These are phyloP conservation scores for Ligdia adustata DNA, from an alignment of 2,888 invertebrate species.

Conservation along the genomic window DNA sequence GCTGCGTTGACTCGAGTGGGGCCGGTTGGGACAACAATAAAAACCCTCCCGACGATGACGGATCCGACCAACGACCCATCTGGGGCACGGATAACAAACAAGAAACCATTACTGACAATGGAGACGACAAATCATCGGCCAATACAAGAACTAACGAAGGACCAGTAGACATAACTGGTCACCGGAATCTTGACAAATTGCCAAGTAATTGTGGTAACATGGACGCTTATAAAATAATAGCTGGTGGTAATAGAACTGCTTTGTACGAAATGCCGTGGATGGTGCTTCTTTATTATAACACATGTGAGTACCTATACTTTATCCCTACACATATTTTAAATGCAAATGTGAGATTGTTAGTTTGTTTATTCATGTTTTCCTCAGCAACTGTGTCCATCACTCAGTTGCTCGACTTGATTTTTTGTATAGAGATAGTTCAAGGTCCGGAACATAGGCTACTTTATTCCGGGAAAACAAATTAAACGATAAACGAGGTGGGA, in stretches of 20 bases:
- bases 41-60: neutral
- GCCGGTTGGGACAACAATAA: conserved; percentile 7
- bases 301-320: conserved; percentile 47
- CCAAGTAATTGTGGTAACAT: conserved; percentile 82
- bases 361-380: no score
- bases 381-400: no score
- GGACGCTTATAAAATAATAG: conserved; percentile 81
- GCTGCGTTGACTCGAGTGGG: conserved; percentile 4
- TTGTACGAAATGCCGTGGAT: conserved; percentile 90
- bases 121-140: conserved; percentile 6
- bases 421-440: no score
- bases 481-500: no score
- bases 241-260: conserved; percentile 84
- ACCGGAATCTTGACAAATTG: conserved; percentile 45
- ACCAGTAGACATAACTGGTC: conserved; percentile 33
- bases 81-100: conserved; percentile 11
- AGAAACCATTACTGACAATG: neutral
- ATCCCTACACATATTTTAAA: no score
- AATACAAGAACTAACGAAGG: conserved; percentile 9
- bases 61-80: conserved; percentile 7
- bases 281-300: conserved; percentile 87
- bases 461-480: no score
- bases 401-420: no score
- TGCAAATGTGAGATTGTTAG: no score
- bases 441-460: no score